These are phyloP conservation scores for Sebastes flavidus DNA, from an alignment of 2,797 vertebrate species.

Conservation along the genomic window DNA sequence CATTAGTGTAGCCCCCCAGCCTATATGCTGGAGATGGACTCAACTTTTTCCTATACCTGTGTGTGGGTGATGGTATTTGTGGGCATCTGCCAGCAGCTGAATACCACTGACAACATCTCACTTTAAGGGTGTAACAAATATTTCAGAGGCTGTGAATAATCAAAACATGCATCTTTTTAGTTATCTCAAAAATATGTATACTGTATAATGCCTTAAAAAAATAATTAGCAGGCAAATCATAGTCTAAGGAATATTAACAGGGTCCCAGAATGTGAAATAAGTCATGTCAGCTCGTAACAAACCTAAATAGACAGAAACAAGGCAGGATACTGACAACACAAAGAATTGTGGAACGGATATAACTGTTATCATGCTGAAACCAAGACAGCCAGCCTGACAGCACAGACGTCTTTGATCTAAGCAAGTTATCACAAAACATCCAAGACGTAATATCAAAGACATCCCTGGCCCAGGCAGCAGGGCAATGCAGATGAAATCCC, in stretches of 20 bases:
- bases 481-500: slow-evolving; percentile 53
- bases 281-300: slow-evolving; percentile 4
- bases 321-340: slow-evolving; percentile 1
- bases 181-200: slow-evolving; percentile 10
- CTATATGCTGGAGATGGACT: not conserved
- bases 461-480: slow-evolving; percentile 16
- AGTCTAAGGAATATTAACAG: not conserved
- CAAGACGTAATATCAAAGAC: slow-evolving; percentile 53
- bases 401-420: slow-evolving; percentile 45
- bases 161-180: not conserved
- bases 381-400: slow-evolving; percentile 17
- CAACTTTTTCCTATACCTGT: not conserved
- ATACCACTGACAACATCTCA: slow-evolving; percentile 1
- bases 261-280: not conserved
- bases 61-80: not conserved
- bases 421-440: slow-evolving; percentile 43
- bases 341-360: not conserved
- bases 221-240: not conserved
- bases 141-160: not conserved
- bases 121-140: slow-evolving; percentile 5
- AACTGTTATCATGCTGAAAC: slow-evolving; percentile 15
- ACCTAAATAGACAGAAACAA: slow-evolving; percentile 1
- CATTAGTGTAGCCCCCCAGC: slow-evolving; percentile 12
- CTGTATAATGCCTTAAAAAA: not conserved
- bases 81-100: not conserved